Evolutionary conservation across 2,797 vertebrate genomes (phyloP), one percentile per base, ranked within the genome.

Genomic region (Urophycis tenuis): DNA sequence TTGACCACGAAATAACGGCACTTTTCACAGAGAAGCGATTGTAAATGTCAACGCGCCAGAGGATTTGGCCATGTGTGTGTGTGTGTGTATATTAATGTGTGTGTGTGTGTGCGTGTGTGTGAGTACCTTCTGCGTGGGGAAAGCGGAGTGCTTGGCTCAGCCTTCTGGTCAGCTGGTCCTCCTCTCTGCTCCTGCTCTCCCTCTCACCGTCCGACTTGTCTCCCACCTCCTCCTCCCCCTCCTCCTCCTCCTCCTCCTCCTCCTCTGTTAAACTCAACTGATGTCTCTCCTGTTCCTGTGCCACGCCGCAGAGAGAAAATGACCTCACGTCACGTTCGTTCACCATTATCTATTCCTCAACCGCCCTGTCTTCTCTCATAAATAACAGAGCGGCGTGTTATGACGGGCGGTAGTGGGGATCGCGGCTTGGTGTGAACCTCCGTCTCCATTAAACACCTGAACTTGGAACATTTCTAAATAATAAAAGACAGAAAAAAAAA

Each of bases 91-190:
- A 5, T 53, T 49, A 1, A 6, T 22, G 19, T 53, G 45, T 53
- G 19, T 53, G 17, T 53, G 45, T 22, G 41, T 45, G 41, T n/a
- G 17, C 22, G 45, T n/a, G 17, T 53, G 45, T n/a, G 53, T 60
- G 67, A 5, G 87, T 76, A 91, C 92, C 32, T 83, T 75, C 69
- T 88, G 82, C 34, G 80, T 75, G 71, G 86, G 86, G 80, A 75
- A 73, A 79, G 72, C 30, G 5, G 49, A 76, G 74, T 31, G 9
- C 39, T 53, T 76, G 78, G 71, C 78, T 86, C 34, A 60, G 19
- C 41, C 15, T 14, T 17, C 19, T 22, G 45, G 17, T 53, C 45
- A 53, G 53, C 53, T 10, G 53, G 53, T 60, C 53, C 53, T 73
- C 53, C 67, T 77, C 31, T 77, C 75, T n/a, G 77, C 11, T 84